Conservation (phyloP, 2,113 vertebrate species). For the Pachycephala philippinensis region DNA sequence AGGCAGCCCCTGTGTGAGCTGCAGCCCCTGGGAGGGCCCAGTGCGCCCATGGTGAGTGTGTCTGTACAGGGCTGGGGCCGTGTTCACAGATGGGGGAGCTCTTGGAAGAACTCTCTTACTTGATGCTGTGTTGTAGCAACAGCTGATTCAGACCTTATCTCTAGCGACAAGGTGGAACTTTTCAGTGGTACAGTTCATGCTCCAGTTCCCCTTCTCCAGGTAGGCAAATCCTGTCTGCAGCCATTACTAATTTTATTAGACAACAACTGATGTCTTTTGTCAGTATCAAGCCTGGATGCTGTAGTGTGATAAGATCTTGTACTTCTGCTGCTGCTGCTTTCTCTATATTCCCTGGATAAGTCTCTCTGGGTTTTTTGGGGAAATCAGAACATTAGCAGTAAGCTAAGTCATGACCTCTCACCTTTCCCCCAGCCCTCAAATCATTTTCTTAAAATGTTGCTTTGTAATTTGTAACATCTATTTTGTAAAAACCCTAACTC, state of each 20-base stretch:
- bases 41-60: conserved; percentile 74
- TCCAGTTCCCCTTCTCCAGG: neutral
- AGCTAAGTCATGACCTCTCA: neutral
- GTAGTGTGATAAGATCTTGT: neutral
- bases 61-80: neutral
- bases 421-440: accelerated
- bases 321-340: neutral
- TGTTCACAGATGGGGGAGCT: neutral
- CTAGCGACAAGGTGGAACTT: neutral
- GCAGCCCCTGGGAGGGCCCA: conserved; percentile 55
- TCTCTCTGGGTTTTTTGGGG: accelerated
- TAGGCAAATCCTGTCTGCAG: neutral
- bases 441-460: neutral
- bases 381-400: neutral
- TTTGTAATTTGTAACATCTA: neutral
- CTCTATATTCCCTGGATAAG: neutral
- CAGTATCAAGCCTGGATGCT: neutral
- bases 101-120: neutral
- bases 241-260: neutral
- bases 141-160: neutral
- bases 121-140: neutral
- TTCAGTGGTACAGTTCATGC: neutral
- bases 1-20: conserved; percentile 73
- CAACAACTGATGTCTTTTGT: neutral
- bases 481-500: neutral